phyloP scores from a whole-genome alignment of 1,140 invertebrate species.

The Heliconius congener region DNA sequence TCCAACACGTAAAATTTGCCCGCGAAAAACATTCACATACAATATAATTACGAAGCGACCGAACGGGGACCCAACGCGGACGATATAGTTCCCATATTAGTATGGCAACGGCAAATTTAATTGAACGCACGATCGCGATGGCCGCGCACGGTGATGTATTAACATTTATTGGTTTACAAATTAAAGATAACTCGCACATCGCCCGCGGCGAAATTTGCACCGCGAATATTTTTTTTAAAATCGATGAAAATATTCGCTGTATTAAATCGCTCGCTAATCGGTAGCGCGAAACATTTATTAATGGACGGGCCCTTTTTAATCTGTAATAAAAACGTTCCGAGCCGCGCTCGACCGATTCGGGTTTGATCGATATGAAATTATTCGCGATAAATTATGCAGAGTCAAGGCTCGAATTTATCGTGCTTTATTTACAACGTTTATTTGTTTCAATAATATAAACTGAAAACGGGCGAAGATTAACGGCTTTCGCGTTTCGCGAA shows the following conservation, averaged over 20 bases:
- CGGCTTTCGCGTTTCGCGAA: slow-evolving; percentile 37
- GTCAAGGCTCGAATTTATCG: slow-evolving; percentile 59
- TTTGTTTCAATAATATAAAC: slow-evolving; percentile 56
- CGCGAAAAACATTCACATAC: slow-evolving; percentile 73
- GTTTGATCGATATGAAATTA: slow-evolving; percentile 60
- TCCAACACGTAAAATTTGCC: slow-evolving; percentile 71
- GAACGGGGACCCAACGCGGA: slow-evolving; percentile 54
- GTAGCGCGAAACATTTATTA: slow-evolving; percentile 66
- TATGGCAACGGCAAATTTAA: slow-evolving; percentile 74
- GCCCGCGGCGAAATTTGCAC: slow-evolving; percentile 48
- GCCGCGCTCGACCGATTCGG: slow-evolving; percentile 44
- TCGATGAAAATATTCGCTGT: slow-evolving; percentile 59
- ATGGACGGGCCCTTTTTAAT: slow-evolving; percentile 53
- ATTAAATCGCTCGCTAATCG: slow-evolving; percentile 68
- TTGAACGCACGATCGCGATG: slow-evolving; percentile 61
- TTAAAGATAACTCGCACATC: slow-evolving; percentile 69
- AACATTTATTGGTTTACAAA: slow-evolving; percentile 78
- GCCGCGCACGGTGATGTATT: slow-evolving; percentile 66
- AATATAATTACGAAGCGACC: slow-evolving; percentile 67
- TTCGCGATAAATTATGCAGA: slow-evolving; percentile 63
- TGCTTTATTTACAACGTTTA: slow-evolving; percentile 55
- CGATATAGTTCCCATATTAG: slow-evolving; percentile 76
- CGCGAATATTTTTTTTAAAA: slow-evolving; percentile 51
- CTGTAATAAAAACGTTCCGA: slow-evolving; percentile 47
- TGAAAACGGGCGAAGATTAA: slow-evolving; percentile 49